Conservation (phyloP, 2,113 vertebrate genomes). For the Tupaia tana region DNA sequence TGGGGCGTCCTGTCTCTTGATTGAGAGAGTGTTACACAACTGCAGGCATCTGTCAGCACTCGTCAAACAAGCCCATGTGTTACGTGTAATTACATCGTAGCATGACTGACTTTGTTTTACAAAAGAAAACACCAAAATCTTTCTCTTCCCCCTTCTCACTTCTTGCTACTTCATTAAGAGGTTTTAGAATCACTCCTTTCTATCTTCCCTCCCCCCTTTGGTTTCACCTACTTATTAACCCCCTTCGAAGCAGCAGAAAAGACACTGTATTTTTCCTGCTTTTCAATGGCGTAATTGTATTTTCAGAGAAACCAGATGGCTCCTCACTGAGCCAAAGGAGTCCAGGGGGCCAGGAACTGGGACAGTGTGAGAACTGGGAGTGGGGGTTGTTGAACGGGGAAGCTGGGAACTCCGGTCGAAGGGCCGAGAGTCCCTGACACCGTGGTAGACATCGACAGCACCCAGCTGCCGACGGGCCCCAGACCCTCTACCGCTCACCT, state of each 20-base stretch:
- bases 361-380: constrained; percentile 32
- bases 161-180: constrained; percentile 1
- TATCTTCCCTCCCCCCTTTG: not conserved
- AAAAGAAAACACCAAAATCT: not conserved
- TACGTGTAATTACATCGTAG: not conserved
- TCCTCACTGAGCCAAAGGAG: constrained; percentile 59
- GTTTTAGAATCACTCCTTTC: constrained; percentile 40
- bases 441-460: no score
- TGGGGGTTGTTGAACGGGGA: not conserved
- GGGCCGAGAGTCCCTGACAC: not conserved
- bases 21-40: not conserved
- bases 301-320: constrained; percentile 73
- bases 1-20: not conserved
- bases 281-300: constrained; percentile 42
- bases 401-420: not conserved
- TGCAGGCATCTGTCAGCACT: not conserved
- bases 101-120: not conserved
- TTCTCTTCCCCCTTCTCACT: constrained; percentile 34
- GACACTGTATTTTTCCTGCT: not conserved
- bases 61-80: not conserved
- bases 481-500: accelerated
- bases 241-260: not conserved
- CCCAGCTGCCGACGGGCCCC: not conserved
- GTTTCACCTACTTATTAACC: constrained; percentile 47
- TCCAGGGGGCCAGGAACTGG: constrained; percentile 54